Evolutionary conservation across 2,797 vertebrate genomes (phyloP).

Genomic region (Oreochromis mossambicus): DNA sequence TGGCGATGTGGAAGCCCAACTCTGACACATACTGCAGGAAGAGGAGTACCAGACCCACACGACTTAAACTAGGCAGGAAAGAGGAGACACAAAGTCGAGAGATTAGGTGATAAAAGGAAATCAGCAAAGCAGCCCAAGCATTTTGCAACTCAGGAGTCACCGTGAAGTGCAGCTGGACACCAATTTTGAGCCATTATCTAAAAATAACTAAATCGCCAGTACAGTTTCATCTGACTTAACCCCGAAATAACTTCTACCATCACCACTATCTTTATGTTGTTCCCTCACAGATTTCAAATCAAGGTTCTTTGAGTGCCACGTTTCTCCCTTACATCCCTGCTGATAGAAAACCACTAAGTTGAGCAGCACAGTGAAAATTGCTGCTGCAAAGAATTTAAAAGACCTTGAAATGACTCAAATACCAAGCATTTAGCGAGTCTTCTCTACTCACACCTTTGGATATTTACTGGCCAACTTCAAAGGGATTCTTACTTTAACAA

Average conservation of each 20-base stretch:
- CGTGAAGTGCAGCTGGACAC: neutral
- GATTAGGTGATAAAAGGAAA: neutral
- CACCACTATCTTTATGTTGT: neutral
- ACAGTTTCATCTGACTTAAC: neutral
- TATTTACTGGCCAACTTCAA: neutral
- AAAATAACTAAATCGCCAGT: neutral
- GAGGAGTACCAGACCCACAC: conserved; percentile 88
- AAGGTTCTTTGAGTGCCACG: neutral
- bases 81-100: neutral
- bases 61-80: conserved; percentile 79
- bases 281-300: neutral
- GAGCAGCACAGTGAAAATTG: neutral
- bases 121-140: neutral
- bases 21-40: conserved; percentile 92
- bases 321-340: neutral
- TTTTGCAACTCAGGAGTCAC: neutral
- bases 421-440: neutral
- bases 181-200: neutral
- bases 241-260: neutral
- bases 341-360: neutral
- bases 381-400: neutral
- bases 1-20: conserved; percentile 89
- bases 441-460: neutral
- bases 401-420: neutral
- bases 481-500: conserved; percentile 88